A percentile compares a stretch with the other conserved stretches of the same genome.
phyloP scores from a whole-genome alignment of 2,888 invertebrate genomes.

The Nephrotoma flavescens region DNA sequence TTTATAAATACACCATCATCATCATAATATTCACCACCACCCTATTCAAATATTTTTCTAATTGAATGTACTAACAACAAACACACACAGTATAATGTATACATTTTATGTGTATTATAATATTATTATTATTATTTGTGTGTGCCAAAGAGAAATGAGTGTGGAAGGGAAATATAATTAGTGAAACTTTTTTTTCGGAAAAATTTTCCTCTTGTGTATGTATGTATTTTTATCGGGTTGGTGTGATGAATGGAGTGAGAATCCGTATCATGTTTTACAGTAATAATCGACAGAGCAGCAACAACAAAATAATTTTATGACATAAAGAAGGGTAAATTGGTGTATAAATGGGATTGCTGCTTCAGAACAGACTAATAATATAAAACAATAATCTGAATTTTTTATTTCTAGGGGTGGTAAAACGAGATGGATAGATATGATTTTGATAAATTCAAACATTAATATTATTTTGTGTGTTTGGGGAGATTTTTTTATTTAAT shows the following conservation, averaged over 20 bases:
- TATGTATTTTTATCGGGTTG: neutral
- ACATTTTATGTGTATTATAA: too few relatives aligned
- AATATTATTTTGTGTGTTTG: neutral
- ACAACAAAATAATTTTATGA: neutral
- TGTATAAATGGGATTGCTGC: conserved; percentile 1
- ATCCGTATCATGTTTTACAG: conserved; percentile 3
- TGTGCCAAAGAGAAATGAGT: neutral
- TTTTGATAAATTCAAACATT: neutral
- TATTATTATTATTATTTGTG: neutral
- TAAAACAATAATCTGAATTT: neutral
- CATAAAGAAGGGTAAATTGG: neutral
- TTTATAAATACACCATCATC: neutral
- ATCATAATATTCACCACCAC: neutral
- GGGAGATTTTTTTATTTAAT: neutral
- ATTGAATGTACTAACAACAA: neutral
- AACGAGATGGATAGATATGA: neutral
- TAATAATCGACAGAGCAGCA: neutral
- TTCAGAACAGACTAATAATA: neutral
- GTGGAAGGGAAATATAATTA: neutral
- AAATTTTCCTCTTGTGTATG: neutral
- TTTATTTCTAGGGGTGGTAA: neutral
- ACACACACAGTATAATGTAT: neutral
- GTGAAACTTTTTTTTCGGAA: neutral
- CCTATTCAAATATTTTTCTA: neutral
- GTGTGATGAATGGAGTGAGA: neutral